Percentiles rank a stretch among this genome's conserved stretches.
Conservation (phyloP, 2,888 invertebrate genomes). For the Monoplex corrugatus region DNA sequence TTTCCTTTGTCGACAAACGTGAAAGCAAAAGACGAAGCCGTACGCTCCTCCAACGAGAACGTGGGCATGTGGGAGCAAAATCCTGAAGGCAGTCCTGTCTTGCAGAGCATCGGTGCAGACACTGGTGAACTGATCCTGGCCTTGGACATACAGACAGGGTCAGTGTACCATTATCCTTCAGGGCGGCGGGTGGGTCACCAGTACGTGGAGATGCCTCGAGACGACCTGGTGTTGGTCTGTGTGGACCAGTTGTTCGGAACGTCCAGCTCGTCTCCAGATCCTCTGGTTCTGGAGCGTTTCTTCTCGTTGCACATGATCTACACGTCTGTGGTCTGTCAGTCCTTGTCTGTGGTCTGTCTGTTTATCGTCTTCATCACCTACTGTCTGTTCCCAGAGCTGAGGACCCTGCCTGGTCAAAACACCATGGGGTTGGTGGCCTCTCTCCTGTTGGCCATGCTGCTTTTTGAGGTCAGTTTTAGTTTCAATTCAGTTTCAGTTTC, state of each 20-base stretch:
- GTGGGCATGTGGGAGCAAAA: no score
- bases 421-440: slow-evolving; percentile 62
- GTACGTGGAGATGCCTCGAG: neutral
- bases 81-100: neutral
- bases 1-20: neutral
- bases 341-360: slow-evolving; percentile 61
- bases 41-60: no score
- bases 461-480: slow-evolving; percentile 51
- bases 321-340: slow-evolving; percentile 30
- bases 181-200: neutral
- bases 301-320: slow-evolving; percentile 19
- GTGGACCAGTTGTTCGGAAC: slow-evolving; percentile 3
- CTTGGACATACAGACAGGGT: neutral
- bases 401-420: slow-evolving; percentile 61
- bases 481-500: no score
- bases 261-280: neutral
- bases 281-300: slow-evolving; percentile 12
- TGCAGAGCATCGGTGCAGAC: neutral
- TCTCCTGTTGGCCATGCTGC: slow-evolving; percentile 60
- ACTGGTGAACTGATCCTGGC: neutral
- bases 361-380: slow-evolving; percentile 61
- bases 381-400: slow-evolving; percentile 57
- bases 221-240: neutral
- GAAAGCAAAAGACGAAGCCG: neutral
- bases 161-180: neutral